Conservation (phyloP, 2,797 vertebrate genomes). For the Halcyon smyrnensis region DNA sequence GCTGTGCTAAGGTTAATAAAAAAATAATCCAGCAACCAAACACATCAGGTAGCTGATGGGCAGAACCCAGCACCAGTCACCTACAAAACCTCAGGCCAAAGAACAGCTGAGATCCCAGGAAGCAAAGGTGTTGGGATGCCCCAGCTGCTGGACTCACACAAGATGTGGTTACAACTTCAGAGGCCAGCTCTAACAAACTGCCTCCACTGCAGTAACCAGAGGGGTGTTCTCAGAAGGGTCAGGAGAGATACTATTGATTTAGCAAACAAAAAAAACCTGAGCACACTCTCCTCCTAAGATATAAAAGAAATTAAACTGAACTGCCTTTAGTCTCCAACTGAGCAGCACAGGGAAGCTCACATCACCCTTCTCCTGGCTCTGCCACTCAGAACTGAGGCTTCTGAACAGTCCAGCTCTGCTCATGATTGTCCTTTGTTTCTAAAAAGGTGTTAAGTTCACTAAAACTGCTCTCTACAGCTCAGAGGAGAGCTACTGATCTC, state of each 20-base stretch:
- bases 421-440: neutral
- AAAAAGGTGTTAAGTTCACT: neutral
- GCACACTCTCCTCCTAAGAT: neutral
- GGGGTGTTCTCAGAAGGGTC: neutral
- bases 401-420: neutral
- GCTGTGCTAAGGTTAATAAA: neutral
- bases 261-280: neutral
- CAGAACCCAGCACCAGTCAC: neutral
- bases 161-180: rapidly evolving
- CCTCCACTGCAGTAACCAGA: neutral
- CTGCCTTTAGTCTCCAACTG: neutral
- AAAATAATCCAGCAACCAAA: neutral
- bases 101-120: neutral
- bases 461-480: neutral
- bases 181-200: neutral
- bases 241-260: neutral
- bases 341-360: neutral
- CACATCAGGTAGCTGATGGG: neutral
- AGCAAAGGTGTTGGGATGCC: neutral
- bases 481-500: neutral
- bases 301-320: neutral
- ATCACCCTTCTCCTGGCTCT: neutral
- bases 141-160: neutral
- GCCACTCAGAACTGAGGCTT: neutral
- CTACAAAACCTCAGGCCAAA: neutral